A percentile compares a stretch with the other conserved stretches of the same genome.
These are phyloP conservation scores for Elysia crispata DNA, from an alignment of 2,888 invertebrate species.

Conservation along the genomic window DNA sequence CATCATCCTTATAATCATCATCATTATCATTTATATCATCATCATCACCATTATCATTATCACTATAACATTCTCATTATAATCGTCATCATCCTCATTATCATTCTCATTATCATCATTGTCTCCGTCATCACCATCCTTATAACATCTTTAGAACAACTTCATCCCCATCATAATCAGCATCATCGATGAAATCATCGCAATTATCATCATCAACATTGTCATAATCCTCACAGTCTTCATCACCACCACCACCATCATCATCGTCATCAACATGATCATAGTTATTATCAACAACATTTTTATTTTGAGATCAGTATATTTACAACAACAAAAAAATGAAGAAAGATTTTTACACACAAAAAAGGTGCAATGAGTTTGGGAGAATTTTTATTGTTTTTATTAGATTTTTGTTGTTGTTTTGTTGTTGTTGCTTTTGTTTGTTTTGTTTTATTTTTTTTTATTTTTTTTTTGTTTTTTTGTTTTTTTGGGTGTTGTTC, in stretches of 20 bases:
- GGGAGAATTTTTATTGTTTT: no score
- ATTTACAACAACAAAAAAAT: no score
- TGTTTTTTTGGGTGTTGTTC: no score
- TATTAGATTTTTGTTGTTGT: no score
- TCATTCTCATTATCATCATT: slow-evolving; percentile 39
- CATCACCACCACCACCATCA: background rate
- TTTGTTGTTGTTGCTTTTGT: no score
- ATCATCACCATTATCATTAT: background rate
- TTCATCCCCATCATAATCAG: slow-evolving; percentile 18
- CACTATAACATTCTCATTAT: slow-evolving; percentile 17
- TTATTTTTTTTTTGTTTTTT: no score
- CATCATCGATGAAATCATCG: slow-evolving; percentile 10
- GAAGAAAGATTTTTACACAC: no score
- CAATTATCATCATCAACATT: slow-evolving; percentile 7
- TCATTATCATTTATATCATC: slow-evolving; percentile 15
- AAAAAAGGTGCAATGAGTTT: no score
- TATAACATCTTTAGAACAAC: slow-evolving; percentile 1
- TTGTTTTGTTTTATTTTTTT: no score
- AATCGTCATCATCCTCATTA: slow-evolving; percentile 14
- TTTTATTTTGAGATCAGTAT: no score
- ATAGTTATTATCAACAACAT: no score
- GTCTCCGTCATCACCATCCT: slow-evolving; percentile 27
- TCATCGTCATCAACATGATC: no score
- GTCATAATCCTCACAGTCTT: slow-evolving; percentile 43
- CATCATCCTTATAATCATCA: slow-evolving; percentile 64